Evolutionary conservation across 2,113 vertebrate genomes (phyloP), one percentile per base, ranked within the genome.

Genomic region (Boleophthalmus pectinirostris): DNA sequence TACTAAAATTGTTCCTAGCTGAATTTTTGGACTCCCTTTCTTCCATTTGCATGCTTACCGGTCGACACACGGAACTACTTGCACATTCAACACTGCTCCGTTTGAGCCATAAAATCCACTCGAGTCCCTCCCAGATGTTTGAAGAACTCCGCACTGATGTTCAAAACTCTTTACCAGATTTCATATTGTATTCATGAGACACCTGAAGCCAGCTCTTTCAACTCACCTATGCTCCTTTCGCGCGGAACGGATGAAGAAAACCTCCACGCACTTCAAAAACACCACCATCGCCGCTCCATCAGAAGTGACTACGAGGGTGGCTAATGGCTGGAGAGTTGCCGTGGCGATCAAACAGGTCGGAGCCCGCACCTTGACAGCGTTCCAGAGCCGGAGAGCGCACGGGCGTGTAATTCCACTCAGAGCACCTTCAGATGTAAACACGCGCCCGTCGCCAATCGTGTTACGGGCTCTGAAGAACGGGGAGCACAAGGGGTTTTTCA

Each of bases 381-480:
- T 81, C 85, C 79, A 88, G 79, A 56, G 58, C 58, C 25, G 61
- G 67, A 69, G 63, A 74, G 72, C 5, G 21, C 75, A 56, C 45
- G 20, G 83, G 74, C 87, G 57, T 86, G 84, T 87, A 84, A 89
- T 88, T 81, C 73, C 73, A n/a, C 69, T 25, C 63, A 66, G 69
- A 24, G 57, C 43, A 82, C 83, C 87, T 87, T 87, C 82, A 68
- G 87, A 87, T 75, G 70, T 78, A 81, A 90, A 91, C 83, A 77
- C 73, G 11, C 35, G 66, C 8, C 65, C 78, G 79, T 77, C 70
- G 75, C 87, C 79, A 89, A 90, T 91, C 85, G 70, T 78, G 69
- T 92, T 89, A 88, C 38, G 38, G 70, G 64, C 72, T 51, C 72
- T 57, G 69, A 75, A 84, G 75, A 23, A 76, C 73, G 24, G 75